Percentiles rank a stretch among this genome's conserved stretches.
Conservation (phyloP, 1,140 invertebrate species). For the Megalopta genalis region DNA sequence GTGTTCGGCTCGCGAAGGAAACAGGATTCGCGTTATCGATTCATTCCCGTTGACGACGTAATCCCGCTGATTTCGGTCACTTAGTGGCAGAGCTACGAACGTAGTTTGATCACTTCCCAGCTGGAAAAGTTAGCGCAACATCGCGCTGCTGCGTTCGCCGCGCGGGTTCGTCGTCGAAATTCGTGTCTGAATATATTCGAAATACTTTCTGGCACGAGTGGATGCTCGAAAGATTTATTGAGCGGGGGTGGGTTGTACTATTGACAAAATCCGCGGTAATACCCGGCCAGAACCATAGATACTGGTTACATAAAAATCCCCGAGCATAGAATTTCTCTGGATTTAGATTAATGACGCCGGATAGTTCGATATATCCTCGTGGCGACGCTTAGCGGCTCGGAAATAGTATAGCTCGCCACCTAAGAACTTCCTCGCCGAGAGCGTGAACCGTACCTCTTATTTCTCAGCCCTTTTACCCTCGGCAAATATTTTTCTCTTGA, state of each 20-base stretch:
- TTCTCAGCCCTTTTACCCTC: not conserved
- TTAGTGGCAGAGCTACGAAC: slow-evolving; percentile 38
- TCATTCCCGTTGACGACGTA: slow-evolving; percentile 1
- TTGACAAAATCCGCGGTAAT: slow-evolving; percentile 58
- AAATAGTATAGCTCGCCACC: not conserved
- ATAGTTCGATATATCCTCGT: slow-evolving; percentile 20
- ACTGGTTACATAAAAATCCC: slow-evolving; percentile 36
- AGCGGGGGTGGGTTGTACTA: slow-evolving; percentile 43
- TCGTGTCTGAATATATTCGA: slow-evolving; percentile 57
- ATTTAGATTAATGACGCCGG: slow-evolving; percentile 27
- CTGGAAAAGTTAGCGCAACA: not conserved
- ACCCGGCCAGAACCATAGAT: slow-evolving; percentile 22
- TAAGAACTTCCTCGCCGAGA: not conserved
- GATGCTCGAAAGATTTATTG: slow-evolving; percentile 55
- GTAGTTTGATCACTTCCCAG: slow-evolving; percentile 14
- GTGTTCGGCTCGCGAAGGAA: too few species aligned
- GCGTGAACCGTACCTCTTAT: not conserved
- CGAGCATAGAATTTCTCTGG: slow-evolving; percentile 16
- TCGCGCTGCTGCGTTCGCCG: not conserved
- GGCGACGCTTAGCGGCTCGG: not conserved
- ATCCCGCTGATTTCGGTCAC: slow-evolving; percentile 60
- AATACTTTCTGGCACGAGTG: slow-evolving; percentile 37
- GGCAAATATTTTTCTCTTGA: not conserved
- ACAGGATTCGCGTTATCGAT: too few species aligned
- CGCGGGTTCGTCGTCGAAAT: slow-evolving; percentile 24